Base-by-base conservation (phyloP, 2,797 vertebrate species). In the Thripadectes ignobilis region DNA sequence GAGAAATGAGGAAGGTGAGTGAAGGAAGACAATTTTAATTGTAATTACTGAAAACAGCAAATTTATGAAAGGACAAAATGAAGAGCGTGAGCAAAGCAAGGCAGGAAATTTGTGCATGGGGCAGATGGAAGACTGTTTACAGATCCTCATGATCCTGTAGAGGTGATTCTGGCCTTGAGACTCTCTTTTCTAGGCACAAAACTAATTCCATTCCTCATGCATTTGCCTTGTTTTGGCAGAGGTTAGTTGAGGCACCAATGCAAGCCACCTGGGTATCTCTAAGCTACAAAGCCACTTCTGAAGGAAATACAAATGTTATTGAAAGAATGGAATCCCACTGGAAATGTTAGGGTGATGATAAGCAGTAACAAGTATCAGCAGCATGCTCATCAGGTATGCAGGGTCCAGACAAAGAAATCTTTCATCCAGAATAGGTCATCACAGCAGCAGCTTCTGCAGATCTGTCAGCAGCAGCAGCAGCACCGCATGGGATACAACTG, bases 401-500 rank as follows among this genome's bases (percentile, higher is more conserved):
- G 30, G 38, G 46, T 90, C n/a, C 82, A 89, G 69, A 54, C 8
- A n/a, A 55, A 24, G 18, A 65, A 74, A 75, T 72, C 29, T 82
- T 78, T 78, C 24, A 67, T 74, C 13, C 61, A 65, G 41, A 80
- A 26, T 15, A 54, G 10, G 17, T 10, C 46, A 43, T 38, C 7
- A 2, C 6, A 51, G 66, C 85, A 90, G 59, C 49, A 68, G 29
- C 22, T 76, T 88, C 85, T 0, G 1, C 23, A 26, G 27, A 21
- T 73, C 48, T 81, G 13, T 32, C 34, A 30, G 58, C 68, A 88
- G 57, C 62, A 88, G 57, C 62, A 81, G 3, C 21, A n/a, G 24
- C 0, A 0, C 30, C 36, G 4, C 43, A 29, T 27, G 1, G 1
- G 43, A 32, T 69, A 49, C 26, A 59, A 22, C 5, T 1, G 3